Conservation (phyloP, 2,797 vertebrate genomes). For the Sebastes matsubarae region DNA sequence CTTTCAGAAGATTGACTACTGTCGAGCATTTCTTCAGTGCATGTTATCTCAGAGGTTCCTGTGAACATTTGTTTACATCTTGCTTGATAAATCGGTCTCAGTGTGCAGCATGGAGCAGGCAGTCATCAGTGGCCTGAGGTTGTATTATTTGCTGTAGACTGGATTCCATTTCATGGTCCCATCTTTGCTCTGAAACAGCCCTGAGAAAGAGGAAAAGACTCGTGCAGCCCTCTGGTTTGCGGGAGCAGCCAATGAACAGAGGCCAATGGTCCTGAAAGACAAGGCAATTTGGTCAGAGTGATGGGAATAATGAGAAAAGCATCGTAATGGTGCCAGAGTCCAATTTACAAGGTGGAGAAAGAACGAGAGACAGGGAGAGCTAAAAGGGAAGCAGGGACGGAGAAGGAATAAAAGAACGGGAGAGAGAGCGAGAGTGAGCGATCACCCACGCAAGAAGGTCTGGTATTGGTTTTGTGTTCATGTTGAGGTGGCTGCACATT, state of each 20-base stretch:
- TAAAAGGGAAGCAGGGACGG: slow-evolving; percentile 33
- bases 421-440: slow-evolving; percentile 42
- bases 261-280: slow-evolving; percentile 83
- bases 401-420: slow-evolving; percentile 41
- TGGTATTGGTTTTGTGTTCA: slow-evolving; percentile 67
- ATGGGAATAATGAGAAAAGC: slow-evolving; percentile 82
- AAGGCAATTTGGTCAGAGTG: slow-evolving; percentile 82
- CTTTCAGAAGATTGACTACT: not conserved
- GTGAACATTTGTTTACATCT: slow-evolving; percentile 34
- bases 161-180: slow-evolving; percentile 62
- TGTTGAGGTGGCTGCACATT: slow-evolving; percentile 81
- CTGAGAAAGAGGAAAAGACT: slow-evolving; percentile 43
- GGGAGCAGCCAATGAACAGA: slow-evolving; percentile 71
- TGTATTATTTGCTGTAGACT: slow-evolving; percentile 47
- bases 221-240: slow-evolving; percentile 59
- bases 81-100: slow-evolving; percentile 30
- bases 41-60: slow-evolving; percentile 12
- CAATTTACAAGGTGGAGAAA: slow-evolving; percentile 68
- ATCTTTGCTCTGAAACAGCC: slow-evolving; percentile 58
- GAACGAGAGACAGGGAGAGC: slow-evolving; percentile 25
- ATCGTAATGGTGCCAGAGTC: slow-evolving; percentile 75
- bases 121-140: slow-evolving; percentile 44
- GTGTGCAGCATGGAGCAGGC: slow-evolving; percentile 14
- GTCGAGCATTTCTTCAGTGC: not conserved
- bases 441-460: slow-evolving; percentile 64